Evolutionary conservation across 2,797 vertebrate genomes (phyloP).

Genomic region (Psittacula derbiana): DNA sequence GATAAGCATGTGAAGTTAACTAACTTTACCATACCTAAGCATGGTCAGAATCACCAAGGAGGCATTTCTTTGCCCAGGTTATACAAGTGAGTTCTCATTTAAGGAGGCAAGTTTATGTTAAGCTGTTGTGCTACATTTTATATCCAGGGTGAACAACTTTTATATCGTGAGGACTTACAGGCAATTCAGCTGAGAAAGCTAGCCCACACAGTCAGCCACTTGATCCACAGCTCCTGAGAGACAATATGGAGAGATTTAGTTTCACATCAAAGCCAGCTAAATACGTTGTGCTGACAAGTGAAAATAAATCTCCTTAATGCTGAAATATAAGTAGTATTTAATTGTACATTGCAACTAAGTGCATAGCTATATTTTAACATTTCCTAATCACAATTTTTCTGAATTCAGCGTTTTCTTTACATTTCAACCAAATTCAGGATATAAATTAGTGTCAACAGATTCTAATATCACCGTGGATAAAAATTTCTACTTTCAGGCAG

Average conservation of each 20-base stretch:
- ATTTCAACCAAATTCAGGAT: neutral
- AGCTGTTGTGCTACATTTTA: neutral
- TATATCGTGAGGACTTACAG: neutral
- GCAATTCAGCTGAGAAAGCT: neutral
- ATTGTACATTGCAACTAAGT: neutral
- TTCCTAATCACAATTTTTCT: neutral
- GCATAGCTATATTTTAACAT: neutral
- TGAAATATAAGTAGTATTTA: neutral
- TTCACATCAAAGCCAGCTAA: slow-evolving; percentile 12
- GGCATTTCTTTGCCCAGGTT: neutral
- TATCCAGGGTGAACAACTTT: neutral
- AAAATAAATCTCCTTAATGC: slow-evolving; percentile 35
- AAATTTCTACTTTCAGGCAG: neutral
- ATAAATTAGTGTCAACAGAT: neutral
- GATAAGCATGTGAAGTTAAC: neutral
- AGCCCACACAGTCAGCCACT: neutral
- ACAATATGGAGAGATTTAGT: neutral
- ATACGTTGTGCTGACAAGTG: neutral
- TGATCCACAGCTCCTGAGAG: neutral
- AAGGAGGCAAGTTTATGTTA: neutral
- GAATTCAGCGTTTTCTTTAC: neutral
- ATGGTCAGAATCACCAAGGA: neutral
- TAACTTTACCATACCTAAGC: neutral
- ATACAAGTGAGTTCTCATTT: neutral
- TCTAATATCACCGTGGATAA: neutral